These are phyloP conservation scores for Tenthredo distinguenda DNA, from an alignment of 2,888 invertebrate genomes.

Conservation along the genomic window DNA sequence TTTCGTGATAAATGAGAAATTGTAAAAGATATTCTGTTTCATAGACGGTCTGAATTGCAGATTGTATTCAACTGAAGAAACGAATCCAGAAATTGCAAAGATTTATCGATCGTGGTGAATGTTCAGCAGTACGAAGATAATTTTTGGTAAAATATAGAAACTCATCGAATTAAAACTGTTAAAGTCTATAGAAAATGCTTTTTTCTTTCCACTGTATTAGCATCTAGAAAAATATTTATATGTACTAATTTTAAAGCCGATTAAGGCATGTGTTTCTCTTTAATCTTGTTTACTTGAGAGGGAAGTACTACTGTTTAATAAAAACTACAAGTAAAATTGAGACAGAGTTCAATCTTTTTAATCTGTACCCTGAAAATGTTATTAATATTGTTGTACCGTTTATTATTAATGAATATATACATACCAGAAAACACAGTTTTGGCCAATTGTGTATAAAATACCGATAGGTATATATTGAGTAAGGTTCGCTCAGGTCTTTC, in stretches of 20 bases:
- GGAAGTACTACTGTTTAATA: slow-evolving; percentile 2
- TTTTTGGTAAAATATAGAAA: background rate
- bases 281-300: background rate
- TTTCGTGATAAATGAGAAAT: background rate
- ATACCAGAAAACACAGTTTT: slow-evolving; percentile 96
- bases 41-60: no score
- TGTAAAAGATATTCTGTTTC: no score
- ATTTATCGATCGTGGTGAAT: background rate
- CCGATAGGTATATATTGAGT: slow-evolving; percentile 99
- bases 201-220: background rate
- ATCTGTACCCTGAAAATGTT: background rate
- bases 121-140: background rate
- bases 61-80: no score
- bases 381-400: background rate
- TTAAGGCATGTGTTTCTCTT: background rate
- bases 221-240: background rate
- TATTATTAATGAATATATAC: slow-evolving; percentile 66
- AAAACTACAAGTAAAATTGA: slow-evolving; percentile 7
- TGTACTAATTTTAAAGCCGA: background rate
- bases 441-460: slow-evolving; percentile 99
- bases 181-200: background rate
- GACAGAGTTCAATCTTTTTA: background rate
- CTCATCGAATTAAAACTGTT: background rate
- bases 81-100: background rate
- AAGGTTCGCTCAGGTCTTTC: slow-evolving; percentile 99